phyloP scores from a whole-genome alignment of 2,888 invertebrate genomes.

The Mythimna loreyi region DNA sequence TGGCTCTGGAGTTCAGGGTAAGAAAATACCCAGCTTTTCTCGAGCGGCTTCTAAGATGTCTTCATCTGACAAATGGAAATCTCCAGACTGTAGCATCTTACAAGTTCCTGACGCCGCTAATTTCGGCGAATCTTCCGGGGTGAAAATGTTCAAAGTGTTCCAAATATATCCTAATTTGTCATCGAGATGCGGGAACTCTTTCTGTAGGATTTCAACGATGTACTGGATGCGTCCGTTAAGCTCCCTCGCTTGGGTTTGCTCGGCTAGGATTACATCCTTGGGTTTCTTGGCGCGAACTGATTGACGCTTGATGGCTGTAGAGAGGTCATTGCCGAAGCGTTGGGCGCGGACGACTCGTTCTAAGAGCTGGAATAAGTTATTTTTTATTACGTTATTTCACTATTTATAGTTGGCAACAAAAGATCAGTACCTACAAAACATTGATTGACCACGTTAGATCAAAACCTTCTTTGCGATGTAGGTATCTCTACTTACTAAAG shows the following conservation, averaged over 20 bases:
- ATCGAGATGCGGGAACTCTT: constrained; percentile 91
- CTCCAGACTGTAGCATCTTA: constrained; percentile 4
- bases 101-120: constrained; percentile 64
- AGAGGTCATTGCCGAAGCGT: constrained; percentile 92
- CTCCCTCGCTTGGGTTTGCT: constrained; percentile 90
- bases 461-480: too few species aligned
- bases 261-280: constrained; percentile 87
- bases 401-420: neutral
- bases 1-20: neutral
- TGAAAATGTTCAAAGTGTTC: constrained; percentile 87
- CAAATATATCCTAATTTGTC: constrained; percentile 80
- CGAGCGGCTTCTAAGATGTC: constrained; percentile 23
- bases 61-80: constrained; percentile 53
- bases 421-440: too few species aligned
- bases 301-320: constrained; percentile 85
- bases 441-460: too few species aligned
- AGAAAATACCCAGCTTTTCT: neutral
- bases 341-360: constrained; percentile 93
- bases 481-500: too few species aligned
- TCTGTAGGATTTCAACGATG: constrained; percentile 90
- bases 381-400: neutral
- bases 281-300: constrained; percentile 81
- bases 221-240: constrained; percentile 91
- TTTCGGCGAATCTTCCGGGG: constrained; percentile 76
- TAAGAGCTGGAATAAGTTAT: constrained; percentile 77